Evolutionary conservation across 2,888 invertebrate genomes (phyloP).

Genomic region (Cosmopolites sordidus): DNA sequence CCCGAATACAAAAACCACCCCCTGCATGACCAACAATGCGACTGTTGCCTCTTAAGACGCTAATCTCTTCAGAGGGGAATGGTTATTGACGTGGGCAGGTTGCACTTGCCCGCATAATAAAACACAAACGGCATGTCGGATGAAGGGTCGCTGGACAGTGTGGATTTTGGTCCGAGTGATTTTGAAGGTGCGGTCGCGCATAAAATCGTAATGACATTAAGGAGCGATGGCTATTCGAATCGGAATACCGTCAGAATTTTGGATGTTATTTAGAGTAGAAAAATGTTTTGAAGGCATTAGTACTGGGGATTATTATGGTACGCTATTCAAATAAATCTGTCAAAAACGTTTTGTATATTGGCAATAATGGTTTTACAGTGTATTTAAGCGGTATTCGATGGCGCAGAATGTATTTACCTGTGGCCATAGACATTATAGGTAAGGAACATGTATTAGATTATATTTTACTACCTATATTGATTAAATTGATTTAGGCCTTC

Average conservation of each 20-base stretch:
- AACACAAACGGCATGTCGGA: too few species aligned
- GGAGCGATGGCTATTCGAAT: not conserved
- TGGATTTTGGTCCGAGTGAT: not conserved
- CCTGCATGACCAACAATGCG: slow-evolving; percentile 1
- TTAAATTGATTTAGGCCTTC: too few species aligned
- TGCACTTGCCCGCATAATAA: not conserved
- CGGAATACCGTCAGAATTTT: too few species aligned
- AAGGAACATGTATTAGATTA: too few species aligned
- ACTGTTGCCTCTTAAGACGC: slow-evolving; percentile 1
- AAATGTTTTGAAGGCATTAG: too few species aligned
- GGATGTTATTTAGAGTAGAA: too few species aligned
- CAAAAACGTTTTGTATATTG: not conserved
- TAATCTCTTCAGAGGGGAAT: not conserved
- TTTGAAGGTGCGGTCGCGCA: not conserved
- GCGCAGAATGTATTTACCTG: too few species aligned
- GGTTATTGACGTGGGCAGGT: not conserved
- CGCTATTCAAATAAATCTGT: not conserved
- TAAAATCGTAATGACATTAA: slow-evolving; percentile 1
- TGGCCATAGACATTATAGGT: too few species aligned
- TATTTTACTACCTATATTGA: too few species aligned
- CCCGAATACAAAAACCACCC: not conserved
- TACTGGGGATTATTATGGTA: too few species aligned
- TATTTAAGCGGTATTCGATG: too few species aligned
- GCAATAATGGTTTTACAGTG: too few species aligned
- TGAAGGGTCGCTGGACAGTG: not conserved